phyloP scores from a whole-genome alignment of 1,140 invertebrate species.

The Drosophila chauvacae region DNA sequence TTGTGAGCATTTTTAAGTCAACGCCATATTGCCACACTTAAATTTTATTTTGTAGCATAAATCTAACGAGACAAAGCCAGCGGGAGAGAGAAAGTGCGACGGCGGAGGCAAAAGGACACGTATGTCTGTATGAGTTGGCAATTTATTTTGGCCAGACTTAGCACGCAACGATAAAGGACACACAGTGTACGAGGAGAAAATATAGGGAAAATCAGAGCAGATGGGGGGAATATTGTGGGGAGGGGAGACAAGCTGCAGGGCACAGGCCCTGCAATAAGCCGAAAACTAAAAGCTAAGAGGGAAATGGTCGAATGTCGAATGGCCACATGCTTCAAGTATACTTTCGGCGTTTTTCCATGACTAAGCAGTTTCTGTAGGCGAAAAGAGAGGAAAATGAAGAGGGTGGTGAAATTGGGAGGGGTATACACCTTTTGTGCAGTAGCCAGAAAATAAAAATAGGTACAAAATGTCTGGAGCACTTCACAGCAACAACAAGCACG shows the following conservation, averaged over 20 bases:
- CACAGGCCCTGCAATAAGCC: slow-evolving; percentile 60
- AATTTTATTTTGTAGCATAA: slow-evolving; percentile 77
- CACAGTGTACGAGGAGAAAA: slow-evolving; percentile 16
- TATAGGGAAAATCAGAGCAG: slow-evolving; percentile 15
- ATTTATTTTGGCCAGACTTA: slow-evolving; percentile 71
- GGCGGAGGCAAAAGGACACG: slow-evolving; percentile 30
- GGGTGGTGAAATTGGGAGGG: not conserved
- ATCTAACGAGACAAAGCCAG: slow-evolving; percentile 45
- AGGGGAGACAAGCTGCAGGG: slow-evolving; percentile 22
- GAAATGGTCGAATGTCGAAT: slow-evolving; percentile 48
- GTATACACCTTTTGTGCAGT: slow-evolving; percentile 63
- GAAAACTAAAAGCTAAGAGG: slow-evolving; percentile 52
- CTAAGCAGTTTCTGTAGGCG: slow-evolving; percentile 63
- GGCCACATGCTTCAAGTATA: slow-evolving; percentile 60
- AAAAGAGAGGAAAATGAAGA: not conserved
- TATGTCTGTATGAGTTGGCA: slow-evolving; percentile 63
- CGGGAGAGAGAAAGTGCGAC: not conserved
- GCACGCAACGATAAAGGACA: slow-evolving; percentile 64
- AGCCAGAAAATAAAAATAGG: slow-evolving; percentile 40
- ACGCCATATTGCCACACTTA: slow-evolving; percentile 75
- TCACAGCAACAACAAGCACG: slow-evolving; percentile 23
- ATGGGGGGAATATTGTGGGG: slow-evolving; percentile 1
- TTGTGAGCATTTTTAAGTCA: slow-evolving; percentile 59
- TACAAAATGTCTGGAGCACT: slow-evolving; percentile 61
- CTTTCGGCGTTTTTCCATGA: slow-evolving; percentile 69